Evolutionary conservation across 2,888 invertebrate genomes (phyloP), one percentile per base, ranked within the genome.

Genomic region (Dasypolia templi): DNA sequence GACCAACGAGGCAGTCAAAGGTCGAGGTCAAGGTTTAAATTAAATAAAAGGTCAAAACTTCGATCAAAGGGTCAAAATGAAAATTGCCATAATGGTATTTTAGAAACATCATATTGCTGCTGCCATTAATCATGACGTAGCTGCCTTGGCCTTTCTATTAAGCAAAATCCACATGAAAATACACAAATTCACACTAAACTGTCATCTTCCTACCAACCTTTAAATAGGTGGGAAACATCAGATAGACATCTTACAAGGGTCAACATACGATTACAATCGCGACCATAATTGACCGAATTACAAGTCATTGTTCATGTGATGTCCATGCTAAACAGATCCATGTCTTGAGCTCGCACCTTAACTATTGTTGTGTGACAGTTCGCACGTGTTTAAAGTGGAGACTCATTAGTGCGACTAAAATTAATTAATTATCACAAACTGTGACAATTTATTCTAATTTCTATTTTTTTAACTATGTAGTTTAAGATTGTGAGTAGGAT

Each of bases 261-360:
- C 78, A 85, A 81, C 42, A 77, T 29, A 67, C 80, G 74, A 73
- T 77, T 75, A 80, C 78, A 83, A 83, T 81, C 73, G 70, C 26
- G 17, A 35, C 64, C 72, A 68, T 82, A 79, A 81, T 81, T 80
- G 81, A 66, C 72, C 72, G 70, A 72, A 86, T 86, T 82, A 84
- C 80, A 82, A 67, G 53, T 69, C 66, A 82, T 85, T 86, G 83
- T 80, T 82, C 82, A 65, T 73, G 59, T 68, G 77, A 71, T 73
- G 76, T 68, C 80, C 75, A 83, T 72, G 69, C 66, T 74, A 73
- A 80, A 77, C 85, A 80, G 79, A 86, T 85, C 89, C 88, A 86
- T 87, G 90, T 88, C 88, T 87, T 65, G 87, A 87, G 77, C 83
- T 66, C 79, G 79, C 71, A 74, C 78, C 87, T 88, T 88, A 89